Evolutionary conservation across 1,140 invertebrate species (phyloP).

Genomic region (Drosophila guanche): DNA sequence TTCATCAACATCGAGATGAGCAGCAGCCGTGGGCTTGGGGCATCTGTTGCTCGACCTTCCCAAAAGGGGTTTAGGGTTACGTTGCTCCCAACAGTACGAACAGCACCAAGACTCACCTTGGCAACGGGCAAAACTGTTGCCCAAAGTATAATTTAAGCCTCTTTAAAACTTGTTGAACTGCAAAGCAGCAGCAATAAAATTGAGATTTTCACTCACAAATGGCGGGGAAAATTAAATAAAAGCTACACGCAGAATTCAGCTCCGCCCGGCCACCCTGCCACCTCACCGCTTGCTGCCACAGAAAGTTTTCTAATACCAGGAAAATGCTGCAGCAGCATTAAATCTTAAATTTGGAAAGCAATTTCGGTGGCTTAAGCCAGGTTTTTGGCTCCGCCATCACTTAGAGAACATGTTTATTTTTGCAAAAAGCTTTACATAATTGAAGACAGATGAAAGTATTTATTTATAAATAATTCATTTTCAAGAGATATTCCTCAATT

Average conservation of each 20-base stretch:
- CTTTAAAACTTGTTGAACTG: slow-evolving; percentile 57
- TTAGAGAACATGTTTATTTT: slow-evolving; percentile 44
- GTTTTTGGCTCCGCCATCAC: slow-evolving; percentile 18
- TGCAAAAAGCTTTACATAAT: slow-evolving; percentile 8
- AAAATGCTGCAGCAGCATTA: slow-evolving; percentile 19
- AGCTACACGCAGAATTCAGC: neutral
- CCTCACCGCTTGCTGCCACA: neutral
- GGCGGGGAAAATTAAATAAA: slow-evolving; percentile 34
- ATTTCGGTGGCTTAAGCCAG: slow-evolving; percentile 38
- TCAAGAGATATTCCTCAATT: too few species aligned
- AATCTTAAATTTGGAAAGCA: slow-evolving; percentile 50
- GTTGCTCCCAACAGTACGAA: slow-evolving; percentile 5
- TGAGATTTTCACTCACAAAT: slow-evolving; percentile 39
- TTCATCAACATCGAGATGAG: slow-evolving; percentile 37
- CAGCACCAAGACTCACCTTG: slow-evolving; percentile 16
- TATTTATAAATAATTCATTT: too few species aligned
- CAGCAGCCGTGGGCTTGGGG: slow-evolving; percentile 8
- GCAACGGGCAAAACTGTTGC: slow-evolving; percentile 23
- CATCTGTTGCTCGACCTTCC: slow-evolving; percentile 57
- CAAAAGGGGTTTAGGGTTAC: slow-evolving; percentile 39
- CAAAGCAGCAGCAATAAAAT: slow-evolving; percentile 51
- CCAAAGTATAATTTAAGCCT: slow-evolving; percentile 43
- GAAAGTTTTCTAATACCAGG: slow-evolving; percentile 42
- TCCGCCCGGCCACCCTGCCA: too few species aligned
- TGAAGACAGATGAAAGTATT: too few species aligned